Evolutionary conservation across 2,113 vertebrate genomes (phyloP).

Genomic region (Serilophus lunatus): DNA sequence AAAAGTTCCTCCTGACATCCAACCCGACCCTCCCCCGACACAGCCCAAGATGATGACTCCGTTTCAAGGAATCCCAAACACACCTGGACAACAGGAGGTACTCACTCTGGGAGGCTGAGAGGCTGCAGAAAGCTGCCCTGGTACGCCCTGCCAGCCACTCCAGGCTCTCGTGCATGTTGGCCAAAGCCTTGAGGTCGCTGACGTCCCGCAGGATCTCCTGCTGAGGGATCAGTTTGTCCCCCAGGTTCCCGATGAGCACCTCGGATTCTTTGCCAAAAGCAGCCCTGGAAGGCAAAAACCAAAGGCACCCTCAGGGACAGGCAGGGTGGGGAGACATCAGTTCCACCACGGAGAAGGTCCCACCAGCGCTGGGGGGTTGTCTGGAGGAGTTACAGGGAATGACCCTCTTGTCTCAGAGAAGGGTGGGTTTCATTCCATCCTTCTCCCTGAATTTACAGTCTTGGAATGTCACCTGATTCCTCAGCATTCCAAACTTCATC

Average conservation of each 20-base stretch:
- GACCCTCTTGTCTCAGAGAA: neutral
- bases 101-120: conserved; percentile 85
- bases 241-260: conserved; percentile 95
- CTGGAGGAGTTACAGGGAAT: neutral
- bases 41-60: too few species aligned
- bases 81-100: too few species aligned
- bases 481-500: neutral
- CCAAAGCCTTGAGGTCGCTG: conserved; percentile 95
- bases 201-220: conserved; percentile 94
- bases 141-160: conserved; percentile 91
- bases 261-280: conserved; percentile 97
- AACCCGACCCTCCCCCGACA: too few species aligned
- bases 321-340: neutral
- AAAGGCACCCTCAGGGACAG: neutral
- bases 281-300: conserved; percentile 76
- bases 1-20: too few species aligned
- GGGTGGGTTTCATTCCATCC: neutral
- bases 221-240: conserved; percentile 94
- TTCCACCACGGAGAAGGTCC: neutral
- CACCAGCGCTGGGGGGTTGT: too few species aligned
- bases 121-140: conserved; percentile 82
- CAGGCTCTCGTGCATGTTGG: conserved; percentile 97
- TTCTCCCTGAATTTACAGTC: neutral
- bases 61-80: too few species aligned
- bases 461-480: neutral